Base-by-base conservation (phyloP, 2,113 vertebrate genomes). In the Colistium nudipinnis region DNA sequence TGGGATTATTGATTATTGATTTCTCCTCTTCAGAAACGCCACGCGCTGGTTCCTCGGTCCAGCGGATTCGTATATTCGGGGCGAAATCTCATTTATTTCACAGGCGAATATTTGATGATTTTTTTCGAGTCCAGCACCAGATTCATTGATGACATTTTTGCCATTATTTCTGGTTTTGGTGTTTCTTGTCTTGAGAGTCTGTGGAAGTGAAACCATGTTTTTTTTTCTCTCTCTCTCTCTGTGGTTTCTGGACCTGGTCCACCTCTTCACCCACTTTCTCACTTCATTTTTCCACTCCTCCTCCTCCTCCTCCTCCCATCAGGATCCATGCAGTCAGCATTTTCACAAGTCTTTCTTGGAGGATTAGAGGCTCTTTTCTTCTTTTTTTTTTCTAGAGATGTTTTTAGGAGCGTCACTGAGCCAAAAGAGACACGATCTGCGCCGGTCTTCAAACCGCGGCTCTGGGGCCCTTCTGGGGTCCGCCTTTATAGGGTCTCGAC, bases 281-380 rank as follows among this genome's bases (percentile, higher is more conserved):
- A 38, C 20, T 19, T 59, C 4, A 20, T 62, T 66, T 70, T 76
- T 56, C 68, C 44, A 6, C 22, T 36, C 1, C 20, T 35, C 4
- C 22, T 45, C 28, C 35, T 52, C 44, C 56, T 63, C 44, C 35
- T 22, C 56, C 35, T 33, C 41, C 30, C 41, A 16, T 38, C 44
- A 25, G 7, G 6, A 19, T 54, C 25, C 53, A 33, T 61, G 39
- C 19, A 63, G 67, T 82, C 79, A 82, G 79, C 83, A 78, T 41
- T 56, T 85, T 76, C 59, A 19, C 19, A 0, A 51, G 43, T 36
- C 45, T 24, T 41, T 36, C 54, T 44, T 53, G 25, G 12, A 49
- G 41, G 19, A 41, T 59, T 3, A 4, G 36, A 49, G 52, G 24
- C 71, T n/a, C 20, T 71, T 56, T 41, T n/a, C 28, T 7, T 14